These are phyloP conservation scores for Sacculina carcini DNA, from an alignment of 2,888 invertebrate species.

Conservation along the genomic window DNA sequence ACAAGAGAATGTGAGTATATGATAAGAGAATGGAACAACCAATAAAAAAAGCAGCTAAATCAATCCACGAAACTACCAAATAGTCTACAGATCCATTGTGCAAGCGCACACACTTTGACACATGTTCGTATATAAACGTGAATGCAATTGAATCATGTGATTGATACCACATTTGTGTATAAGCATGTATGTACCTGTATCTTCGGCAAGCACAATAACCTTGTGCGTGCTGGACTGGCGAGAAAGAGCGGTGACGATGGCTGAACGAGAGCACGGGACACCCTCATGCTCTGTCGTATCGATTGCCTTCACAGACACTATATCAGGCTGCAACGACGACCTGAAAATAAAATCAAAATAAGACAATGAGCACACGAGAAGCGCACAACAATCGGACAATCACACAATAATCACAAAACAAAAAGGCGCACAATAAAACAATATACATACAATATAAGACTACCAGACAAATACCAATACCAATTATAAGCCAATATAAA, in stretches of 20 bases:
- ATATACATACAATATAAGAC: no score
- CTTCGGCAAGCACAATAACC: constrained; percentile 12
- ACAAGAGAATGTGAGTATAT: background rate
- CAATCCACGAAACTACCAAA: background rate
- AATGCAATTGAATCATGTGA: background rate
- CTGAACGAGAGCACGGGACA: constrained; percentile 11
- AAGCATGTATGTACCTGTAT: constrained; percentile 7
- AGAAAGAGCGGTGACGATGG: constrained; percentile 12
- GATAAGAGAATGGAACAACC: background rate
- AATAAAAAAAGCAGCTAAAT: background rate
- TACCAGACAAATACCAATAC: no score
- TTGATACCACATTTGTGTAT: background rate
- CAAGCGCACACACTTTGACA: background rate
- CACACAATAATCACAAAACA: no score
- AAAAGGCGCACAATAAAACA: no score
- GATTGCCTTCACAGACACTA: constrained; percentile 7
- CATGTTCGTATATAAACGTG: background rate
- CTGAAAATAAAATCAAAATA: constrained; percentile 1
- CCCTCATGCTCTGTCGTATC: constrained; percentile 6
- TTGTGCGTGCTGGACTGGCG: constrained; percentile 11
- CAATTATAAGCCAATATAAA: background rate
- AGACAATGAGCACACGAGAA: background rate
- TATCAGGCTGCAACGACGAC: constrained; percentile 9
- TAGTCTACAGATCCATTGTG: background rate
- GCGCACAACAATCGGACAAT: background rate